Evolutionary conservation across 2,113 vertebrate genomes (phyloP).

Genomic region (Hippocampus mohnikei): DNA sequence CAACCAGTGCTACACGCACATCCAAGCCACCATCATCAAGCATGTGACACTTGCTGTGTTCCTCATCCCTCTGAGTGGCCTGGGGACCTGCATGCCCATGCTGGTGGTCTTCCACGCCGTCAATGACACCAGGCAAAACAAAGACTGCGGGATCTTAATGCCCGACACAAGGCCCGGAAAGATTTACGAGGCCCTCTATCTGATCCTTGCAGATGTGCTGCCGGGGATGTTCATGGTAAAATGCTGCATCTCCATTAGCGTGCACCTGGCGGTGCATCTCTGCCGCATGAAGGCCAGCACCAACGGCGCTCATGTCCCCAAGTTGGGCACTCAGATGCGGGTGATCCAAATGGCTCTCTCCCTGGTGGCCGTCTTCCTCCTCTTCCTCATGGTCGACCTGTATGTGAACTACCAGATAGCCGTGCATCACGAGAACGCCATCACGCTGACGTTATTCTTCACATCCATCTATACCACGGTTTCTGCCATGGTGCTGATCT

Average conservation of each 20-base stretch:
- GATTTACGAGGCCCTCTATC: slow-evolving; percentile 54
- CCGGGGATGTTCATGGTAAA: slow-evolving; percentile 71
- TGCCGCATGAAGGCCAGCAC: slow-evolving; percentile 68
- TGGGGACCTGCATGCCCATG: slow-evolving; percentile 59
- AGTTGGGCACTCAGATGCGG: slow-evolving; percentile 68
- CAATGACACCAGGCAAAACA: not conserved
- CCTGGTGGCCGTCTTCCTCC: slow-evolving; percentile 55
- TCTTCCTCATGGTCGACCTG: slow-evolving; percentile 65
- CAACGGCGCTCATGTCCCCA: slow-evolving; percentile 65
- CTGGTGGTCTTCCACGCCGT: slow-evolving; percentile 31
- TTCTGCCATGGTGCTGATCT: slow-evolving; percentile 63
- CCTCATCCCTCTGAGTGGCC: slow-evolving; percentile 56
- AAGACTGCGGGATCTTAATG: slow-evolving; percentile 53
- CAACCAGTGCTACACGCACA: slow-evolving; percentile 63
- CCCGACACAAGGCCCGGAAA: slow-evolving; percentile 5
- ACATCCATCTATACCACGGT: slow-evolving; percentile 60
- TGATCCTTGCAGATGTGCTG: slow-evolving; percentile 61
- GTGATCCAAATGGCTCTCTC: slow-evolving; percentile 70
- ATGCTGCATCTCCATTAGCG: slow-evolving; percentile 71
- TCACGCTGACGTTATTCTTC: slow-evolving; percentile 58
- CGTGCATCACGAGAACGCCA: slow-evolving; percentile 40
- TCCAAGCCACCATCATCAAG: slow-evolving; percentile 63
- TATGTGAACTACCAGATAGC: slow-evolving; percentile 59
- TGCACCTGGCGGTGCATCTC: slow-evolving; percentile 69
- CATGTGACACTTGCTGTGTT: slow-evolving; percentile 52